phyloP scores from a whole-genome alignment of 2,113 vertebrate genomes.

The Scomber japonicus region DNA sequence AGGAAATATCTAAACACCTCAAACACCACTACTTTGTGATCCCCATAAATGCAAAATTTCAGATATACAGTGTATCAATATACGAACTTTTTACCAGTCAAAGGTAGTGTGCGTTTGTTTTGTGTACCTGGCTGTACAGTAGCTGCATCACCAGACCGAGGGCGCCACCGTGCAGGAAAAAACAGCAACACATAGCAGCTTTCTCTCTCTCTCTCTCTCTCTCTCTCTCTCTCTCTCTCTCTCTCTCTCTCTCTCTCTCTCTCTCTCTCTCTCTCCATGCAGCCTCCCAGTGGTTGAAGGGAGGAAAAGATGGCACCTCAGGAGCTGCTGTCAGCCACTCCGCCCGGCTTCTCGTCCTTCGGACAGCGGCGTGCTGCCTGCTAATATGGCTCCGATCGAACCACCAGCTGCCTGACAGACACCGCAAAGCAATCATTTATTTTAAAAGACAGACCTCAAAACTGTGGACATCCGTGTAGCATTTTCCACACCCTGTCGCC shows the following conservation, averaged over 20 bases:
- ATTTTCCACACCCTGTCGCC: slow-evolving; percentile 68
- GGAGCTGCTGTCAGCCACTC: slow-evolving; percentile 61
- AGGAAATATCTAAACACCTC: no score
- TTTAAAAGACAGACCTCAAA: slow-evolving; percentile 40
- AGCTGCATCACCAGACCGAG: slow-evolving; percentile 28
- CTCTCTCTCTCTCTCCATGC: slow-evolving; percentile 30
- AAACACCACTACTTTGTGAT: no score
- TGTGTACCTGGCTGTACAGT: slow-evolving; percentile 16
- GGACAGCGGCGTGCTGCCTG: slow-evolving; percentile 61
- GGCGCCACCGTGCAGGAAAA: slow-evolving; percentile 65
- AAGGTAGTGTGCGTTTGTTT: slow-evolving; percentile 6
- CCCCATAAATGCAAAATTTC: no score
- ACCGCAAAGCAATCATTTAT: slow-evolving; percentile 13
- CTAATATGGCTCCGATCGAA: slow-evolving; percentile 71
- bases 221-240: slow-evolving; percentile 12
- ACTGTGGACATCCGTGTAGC: slow-evolving; percentile 63
- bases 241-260: background rate
- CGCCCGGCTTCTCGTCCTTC: slow-evolving; percentile 53
- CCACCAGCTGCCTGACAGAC: slow-evolving; percentile 44
- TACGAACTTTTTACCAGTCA: background rate
- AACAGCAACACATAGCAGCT: slow-evolving; percentile 44
- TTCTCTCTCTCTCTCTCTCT: slow-evolving; percentile 13
- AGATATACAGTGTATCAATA: no score
- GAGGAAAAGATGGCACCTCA: slow-evolving; percentile 80
- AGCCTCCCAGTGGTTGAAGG: slow-evolving; percentile 72